phyloP scores from a whole-genome alignment of 64 coral and sea anemone genomes.

The Exaiptasia diaphana region DNA sequence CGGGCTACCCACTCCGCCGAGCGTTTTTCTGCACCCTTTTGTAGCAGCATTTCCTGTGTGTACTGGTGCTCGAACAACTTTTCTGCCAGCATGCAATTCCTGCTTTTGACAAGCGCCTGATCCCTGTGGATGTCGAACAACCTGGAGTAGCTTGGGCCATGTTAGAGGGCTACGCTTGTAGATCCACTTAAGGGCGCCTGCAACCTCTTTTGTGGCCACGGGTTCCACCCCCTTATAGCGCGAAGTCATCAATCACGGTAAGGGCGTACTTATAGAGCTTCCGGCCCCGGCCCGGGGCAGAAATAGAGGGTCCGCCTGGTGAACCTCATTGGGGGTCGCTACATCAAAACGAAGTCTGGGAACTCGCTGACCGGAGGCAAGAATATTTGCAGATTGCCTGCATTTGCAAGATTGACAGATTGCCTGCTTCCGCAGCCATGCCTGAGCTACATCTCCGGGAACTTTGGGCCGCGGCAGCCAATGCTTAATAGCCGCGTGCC shows the following conservation, averaged over 20 bases:
- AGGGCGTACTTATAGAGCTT: slow-evolving; percentile 41
- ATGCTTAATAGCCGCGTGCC: neutral
- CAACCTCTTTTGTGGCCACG: slow-evolving; percentile 24
- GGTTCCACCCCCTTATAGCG: slow-evolving; percentile 32
- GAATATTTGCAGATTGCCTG: slow-evolving; percentile 2
- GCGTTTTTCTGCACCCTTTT: neutral
- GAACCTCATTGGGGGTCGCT: neutral
- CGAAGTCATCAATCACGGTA: slow-evolving; percentile 10
- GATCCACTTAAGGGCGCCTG: neutral
- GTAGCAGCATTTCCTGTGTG: neutral
- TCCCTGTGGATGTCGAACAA: slow-evolving; percentile 36
- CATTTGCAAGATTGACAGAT: too few relatives aligned
- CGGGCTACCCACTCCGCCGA: neutral
- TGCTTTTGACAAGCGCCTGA: slow-evolving; percentile 12
- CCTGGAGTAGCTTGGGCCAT: slow-evolving; percentile 25
- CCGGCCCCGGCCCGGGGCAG: neutral
- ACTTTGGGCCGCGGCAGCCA: neutral
- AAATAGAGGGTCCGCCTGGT: slow-evolving; percentile 24
- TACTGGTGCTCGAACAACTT: slow-evolving; percentile 34
- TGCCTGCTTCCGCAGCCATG: slow-evolving; percentile 24
- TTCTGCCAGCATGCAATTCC: slow-evolving; percentile 19
- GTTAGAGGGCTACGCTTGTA: slow-evolving; percentile 20
- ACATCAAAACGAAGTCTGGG: slow-evolving; percentile 10
- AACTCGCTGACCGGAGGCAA: neutral
- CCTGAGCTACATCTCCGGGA: slow-evolving; percentile 1